These are phyloP conservation scores for Meganola albula DNA, from an alignment of 2,888 invertebrate genomes.

Conservation along the genomic window DNA sequence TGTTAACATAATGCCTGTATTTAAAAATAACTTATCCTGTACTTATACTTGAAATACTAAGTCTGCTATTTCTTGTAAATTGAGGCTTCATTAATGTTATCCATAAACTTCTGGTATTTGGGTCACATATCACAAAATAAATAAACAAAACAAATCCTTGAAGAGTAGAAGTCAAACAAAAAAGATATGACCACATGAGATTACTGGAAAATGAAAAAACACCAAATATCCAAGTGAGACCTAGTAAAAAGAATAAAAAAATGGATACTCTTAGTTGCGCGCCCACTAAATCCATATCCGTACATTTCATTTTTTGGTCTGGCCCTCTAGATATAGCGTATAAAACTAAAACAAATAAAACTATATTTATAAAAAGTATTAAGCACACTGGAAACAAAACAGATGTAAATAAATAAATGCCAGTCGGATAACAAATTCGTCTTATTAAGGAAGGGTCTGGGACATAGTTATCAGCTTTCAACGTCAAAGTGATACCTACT, in stretches of 20 bases:
- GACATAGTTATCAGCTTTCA: constrained; percentile 68
- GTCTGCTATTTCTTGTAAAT: constrained; percentile 41
- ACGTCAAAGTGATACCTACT: constrained; percentile 59
- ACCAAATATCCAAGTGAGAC: constrained; percentile 80
- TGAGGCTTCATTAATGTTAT: constrained; percentile 56
- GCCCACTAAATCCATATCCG: constrained; percentile 54
- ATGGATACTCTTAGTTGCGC: constrained; percentile 77
- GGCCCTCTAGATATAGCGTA: constrained; percentile 71
- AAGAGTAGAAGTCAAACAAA: constrained; percentile 79
- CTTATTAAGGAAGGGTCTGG: constrained; percentile 34
- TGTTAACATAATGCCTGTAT: too few species aligned
- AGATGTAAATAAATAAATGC: constrained; percentile 61
- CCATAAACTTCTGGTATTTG: constrained; percentile 74
- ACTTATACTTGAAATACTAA: constrained; percentile 53
- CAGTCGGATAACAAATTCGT: constrained; percentile 76
- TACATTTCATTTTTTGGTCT: constrained; percentile 64
- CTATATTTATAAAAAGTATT: constrained; percentile 70
- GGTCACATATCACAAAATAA: constrained; percentile 78
- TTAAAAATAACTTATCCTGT: constrained; percentile 21
- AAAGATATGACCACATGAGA: constrained; percentile 78
- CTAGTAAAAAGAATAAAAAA: constrained; percentile 78
- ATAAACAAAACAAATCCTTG: constrained; percentile 80
- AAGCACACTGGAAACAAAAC: constrained; percentile 74
- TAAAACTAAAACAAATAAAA: constrained; percentile 74
- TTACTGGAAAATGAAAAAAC: constrained; percentile 71